Evolutionary conservation across 2,113 vertebrate species (phyloP).

Genomic region (Peromyscus leucopus): DNA sequence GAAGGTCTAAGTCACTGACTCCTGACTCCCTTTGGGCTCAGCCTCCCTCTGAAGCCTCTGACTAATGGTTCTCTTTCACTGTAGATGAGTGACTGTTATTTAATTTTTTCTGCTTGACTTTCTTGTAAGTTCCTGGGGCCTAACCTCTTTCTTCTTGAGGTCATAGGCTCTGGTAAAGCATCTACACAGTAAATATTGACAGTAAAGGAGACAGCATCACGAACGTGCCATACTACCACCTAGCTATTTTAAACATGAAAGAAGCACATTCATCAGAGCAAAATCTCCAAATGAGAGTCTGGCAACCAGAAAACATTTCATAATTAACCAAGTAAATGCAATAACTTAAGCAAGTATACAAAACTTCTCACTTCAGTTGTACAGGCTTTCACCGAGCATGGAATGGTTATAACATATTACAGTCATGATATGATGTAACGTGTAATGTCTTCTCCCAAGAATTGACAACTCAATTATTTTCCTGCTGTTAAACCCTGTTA

Average conservation of each 20-base stretch:
- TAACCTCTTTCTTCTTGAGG: background rate
- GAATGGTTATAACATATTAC: background rate
- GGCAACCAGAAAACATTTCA: background rate
- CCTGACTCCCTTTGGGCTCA: background rate
- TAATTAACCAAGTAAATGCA: slow-evolving; percentile 13
- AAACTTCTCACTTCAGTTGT: background rate
- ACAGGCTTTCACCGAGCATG: background rate
- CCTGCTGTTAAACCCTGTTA: background rate
- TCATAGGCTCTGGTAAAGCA: background rate
- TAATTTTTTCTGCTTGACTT: background rate
- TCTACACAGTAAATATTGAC: background rate
- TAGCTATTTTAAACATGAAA: background rate
- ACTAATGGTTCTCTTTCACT: background rate
- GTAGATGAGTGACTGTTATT: background rate
- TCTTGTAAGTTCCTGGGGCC: background rate
- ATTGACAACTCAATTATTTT: background rate
- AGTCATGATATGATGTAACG: background rate
- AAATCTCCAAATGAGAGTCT: background rate
- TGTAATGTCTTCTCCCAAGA: background rate
- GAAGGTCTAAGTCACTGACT: background rate
- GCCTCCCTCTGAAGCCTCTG: background rate
- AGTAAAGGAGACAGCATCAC: background rate
- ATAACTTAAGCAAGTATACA: background rate
- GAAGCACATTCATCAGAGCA: background rate
- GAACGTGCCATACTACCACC: background rate